These are phyloP conservation scores for Eupithecia tripunctaria DNA, from an alignment of 2,888 invertebrate species.

Conservation along the genomic window DNA sequence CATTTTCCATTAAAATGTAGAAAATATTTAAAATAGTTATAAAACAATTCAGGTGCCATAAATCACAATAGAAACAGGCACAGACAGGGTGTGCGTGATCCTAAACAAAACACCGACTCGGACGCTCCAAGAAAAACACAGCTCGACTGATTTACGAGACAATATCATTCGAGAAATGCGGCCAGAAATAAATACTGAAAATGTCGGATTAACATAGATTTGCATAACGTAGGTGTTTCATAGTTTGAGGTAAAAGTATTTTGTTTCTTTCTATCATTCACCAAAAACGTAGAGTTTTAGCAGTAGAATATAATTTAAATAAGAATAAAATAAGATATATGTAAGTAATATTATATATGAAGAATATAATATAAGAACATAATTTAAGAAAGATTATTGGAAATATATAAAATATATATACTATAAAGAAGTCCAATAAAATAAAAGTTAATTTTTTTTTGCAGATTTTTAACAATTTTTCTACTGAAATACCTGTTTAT, in stretches of 20 bases:
- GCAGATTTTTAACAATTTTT: no score
- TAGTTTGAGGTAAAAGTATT: slow-evolving; percentile 34
- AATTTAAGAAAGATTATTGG: no score
- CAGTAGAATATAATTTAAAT: background rate
- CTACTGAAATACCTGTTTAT: background rate
- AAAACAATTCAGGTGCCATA: slow-evolving; percentile 68
- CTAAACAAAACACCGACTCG: slow-evolving; percentile 78
- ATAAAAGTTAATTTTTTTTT: no score
- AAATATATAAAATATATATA: background rate
- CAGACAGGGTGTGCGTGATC: slow-evolving; percentile 81
- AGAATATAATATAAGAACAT: no score
- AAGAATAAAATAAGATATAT: no score
- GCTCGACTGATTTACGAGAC: slow-evolving; percentile 81
- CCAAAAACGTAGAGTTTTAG: background rate
- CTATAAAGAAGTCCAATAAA: no score
- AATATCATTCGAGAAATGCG: slow-evolving; percentile 80
- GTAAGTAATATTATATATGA: no score
- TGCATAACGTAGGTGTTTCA: slow-evolving; percentile 52
- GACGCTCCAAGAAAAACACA: slow-evolving; percentile 81
- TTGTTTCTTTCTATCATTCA: background rate
- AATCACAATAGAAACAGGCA: slow-evolving; percentile 73
- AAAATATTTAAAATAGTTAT: slow-evolving; percentile 57
- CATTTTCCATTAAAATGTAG: slow-evolving; percentile 25
- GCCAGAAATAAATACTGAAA: slow-evolving; percentile 79
- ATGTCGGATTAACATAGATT: slow-evolving; percentile 72